Conservation (phyloP, 2,113 vertebrate genomes). For the Ptilorrhoa leucosticta region DNA sequence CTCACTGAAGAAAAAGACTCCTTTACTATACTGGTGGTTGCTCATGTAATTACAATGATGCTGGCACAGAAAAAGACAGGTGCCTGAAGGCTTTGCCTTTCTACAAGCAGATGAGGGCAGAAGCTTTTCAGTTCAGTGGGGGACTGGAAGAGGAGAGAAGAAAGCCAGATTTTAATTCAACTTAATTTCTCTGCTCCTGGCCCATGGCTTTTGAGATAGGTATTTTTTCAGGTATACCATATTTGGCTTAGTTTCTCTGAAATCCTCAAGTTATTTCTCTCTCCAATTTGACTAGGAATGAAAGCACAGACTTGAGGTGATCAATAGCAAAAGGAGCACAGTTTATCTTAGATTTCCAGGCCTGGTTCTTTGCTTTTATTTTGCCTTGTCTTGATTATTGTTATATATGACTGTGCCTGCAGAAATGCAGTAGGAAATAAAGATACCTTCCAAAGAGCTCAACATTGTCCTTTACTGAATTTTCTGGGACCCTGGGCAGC, state of each 20-base stretch:
- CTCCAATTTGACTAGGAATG: background rate
- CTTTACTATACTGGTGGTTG: background rate
- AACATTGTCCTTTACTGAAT: background rate
- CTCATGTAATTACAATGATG: background rate
- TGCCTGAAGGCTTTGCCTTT: background rate
- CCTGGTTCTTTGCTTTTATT: background rate
- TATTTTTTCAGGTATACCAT: background rate
- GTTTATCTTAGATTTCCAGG: slow-evolving; percentile 2
- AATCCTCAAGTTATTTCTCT: background rate
- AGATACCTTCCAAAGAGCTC: background rate
- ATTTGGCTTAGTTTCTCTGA: background rate
- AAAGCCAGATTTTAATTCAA: background rate
- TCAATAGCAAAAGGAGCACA: background rate
- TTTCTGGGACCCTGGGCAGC: background rate
- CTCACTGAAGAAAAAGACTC: background rate
- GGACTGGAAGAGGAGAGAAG: background rate
- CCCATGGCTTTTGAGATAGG: background rate
- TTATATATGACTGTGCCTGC: background rate
- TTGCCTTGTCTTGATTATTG: slow-evolving; percentile 9
- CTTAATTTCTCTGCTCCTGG: background rate
- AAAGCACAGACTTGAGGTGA: background rate
- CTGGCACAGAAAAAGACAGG: background rate
- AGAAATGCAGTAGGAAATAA: slow-evolving; percentile 25
- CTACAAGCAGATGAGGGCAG: background rate
- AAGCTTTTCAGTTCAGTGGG: background rate